phyloP scores from a whole-genome alignment of 2,888 invertebrate species.

The Itoplectis maculator region DNA sequence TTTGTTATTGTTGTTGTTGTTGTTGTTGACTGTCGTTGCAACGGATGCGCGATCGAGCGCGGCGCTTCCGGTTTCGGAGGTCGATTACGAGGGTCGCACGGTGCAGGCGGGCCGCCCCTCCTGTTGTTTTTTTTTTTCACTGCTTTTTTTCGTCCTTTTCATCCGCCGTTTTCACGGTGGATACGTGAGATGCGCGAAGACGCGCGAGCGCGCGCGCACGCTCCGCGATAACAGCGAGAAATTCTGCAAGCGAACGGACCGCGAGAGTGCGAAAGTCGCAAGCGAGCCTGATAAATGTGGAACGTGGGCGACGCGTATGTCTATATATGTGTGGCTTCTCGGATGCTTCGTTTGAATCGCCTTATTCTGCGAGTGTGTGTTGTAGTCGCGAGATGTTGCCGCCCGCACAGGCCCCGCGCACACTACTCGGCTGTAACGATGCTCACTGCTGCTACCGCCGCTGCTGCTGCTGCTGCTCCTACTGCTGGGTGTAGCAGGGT shows the following conservation, averaged over 20 bases:
- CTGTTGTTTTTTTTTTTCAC: slow-evolving; percentile 53
- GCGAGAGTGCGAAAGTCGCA: too few relatives aligned
- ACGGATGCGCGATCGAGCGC: not conserved
- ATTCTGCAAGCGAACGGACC: too few relatives aligned
- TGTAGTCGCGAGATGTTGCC: slow-evolving; percentile 14
- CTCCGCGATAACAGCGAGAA: too few relatives aligned
- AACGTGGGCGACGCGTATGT: not conserved
- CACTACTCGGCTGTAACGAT: slow-evolving; percentile 33
- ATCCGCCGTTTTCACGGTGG: too few relatives aligned
- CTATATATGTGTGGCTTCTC: not conserved
- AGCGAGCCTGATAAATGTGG: too few relatives aligned
- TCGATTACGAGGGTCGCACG: not conserved
- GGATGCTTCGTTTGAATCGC: slow-evolving; percentile 11
- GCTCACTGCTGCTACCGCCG: slow-evolving; percentile 12
- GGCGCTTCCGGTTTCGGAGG: slow-evolving; percentile 9
- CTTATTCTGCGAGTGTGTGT: too few relatives aligned
- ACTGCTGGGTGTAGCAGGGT: not conserved
- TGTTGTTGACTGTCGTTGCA: not conserved
- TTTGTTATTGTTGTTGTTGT: not conserved
- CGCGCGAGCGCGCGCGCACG: too few relatives aligned
- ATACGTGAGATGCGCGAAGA: too few relatives aligned
- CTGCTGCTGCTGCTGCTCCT: not conserved
- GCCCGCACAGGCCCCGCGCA: slow-evolving; percentile 36
- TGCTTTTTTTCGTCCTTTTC: too few relatives aligned
- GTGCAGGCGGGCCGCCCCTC: slow-evolving; percentile 43